Percentiles rank a stretch among this genome's conserved stretches.
Evolutionary conservation across 1,140 invertebrate species (phyloP).

Genomic region (Euwallacea similis): DNA sequence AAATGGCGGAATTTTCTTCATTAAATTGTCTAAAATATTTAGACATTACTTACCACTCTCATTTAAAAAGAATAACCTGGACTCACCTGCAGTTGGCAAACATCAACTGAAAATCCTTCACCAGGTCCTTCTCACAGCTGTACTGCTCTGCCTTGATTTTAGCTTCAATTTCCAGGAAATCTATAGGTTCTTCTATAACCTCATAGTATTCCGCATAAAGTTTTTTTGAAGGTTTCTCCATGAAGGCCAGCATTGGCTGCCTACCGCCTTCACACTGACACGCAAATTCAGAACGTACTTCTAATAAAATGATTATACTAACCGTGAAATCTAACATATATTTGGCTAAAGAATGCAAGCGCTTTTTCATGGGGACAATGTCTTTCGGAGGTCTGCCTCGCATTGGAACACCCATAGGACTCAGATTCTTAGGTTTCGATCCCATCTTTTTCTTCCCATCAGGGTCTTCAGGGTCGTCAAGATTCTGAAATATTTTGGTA

Average conservation of each 20-base stretch:
- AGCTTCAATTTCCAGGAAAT: conserved; percentile 90
- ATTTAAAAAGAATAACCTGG: background rate
- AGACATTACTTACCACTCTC: background rate
- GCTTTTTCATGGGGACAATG: conserved; percentile 71
- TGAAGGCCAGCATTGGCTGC: conserved; percentile 87
- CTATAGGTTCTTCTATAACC: conserved; percentile 91
- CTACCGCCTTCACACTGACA: conserved; percentile 75
- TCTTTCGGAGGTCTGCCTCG: conserved; percentile 58
- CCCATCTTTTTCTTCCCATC: conserved; percentile 53
- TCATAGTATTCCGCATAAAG: conserved; percentile 96
- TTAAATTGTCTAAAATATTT: conserved; percentile 74
- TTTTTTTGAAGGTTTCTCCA: conserved; percentile 95
- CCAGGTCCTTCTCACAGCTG: conserved; percentile 62
- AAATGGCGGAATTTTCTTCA: conserved; percentile 93
- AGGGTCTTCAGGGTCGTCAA: conserved; percentile 57
- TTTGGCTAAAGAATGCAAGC: conserved; percentile 73
- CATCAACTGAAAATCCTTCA: conserved; percentile 77
- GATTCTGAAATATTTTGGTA: conserved; percentile 52
- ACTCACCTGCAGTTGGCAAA: conserved; percentile 84
- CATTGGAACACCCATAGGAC: conserved; percentile 50
- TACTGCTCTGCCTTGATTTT: conserved; percentile 81
- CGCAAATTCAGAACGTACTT: background rate
- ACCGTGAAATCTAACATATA: conserved; percentile 77
- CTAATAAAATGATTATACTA: conserved; percentile 48
- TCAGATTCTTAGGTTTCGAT: conserved; percentile 58